A percentile compares a stretch with the other conserved stretches of the same genome.
phyloP scores from a whole-genome alignment of 2,113 vertebrate species.

The Pituophis catenifer region DNA sequence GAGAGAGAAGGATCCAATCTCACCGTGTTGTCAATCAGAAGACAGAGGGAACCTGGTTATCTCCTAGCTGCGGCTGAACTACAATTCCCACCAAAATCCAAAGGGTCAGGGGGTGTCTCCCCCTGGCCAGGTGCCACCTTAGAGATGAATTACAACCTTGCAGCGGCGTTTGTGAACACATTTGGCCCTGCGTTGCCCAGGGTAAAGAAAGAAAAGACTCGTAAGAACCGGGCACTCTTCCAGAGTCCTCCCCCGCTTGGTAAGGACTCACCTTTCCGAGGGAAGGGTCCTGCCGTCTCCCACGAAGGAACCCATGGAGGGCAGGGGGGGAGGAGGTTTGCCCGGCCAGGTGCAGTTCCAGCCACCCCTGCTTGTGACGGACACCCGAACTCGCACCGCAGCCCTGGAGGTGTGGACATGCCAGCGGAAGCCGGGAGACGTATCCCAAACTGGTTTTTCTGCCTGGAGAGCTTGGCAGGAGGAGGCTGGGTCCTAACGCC shows the following conservation, averaged over 20 bases:
- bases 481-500: constrained; percentile 8
- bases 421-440: background rate
- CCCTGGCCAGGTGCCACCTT: background rate
- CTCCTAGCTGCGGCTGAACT: background rate
- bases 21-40: background rate
- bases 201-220: background rate
- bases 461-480: background rate
- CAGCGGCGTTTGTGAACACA: background rate
- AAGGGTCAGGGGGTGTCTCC: background rate
- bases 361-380: no score
- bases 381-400: background rate
- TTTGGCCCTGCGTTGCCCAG: background rate
- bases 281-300: background rate
- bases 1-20: background rate
- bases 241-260: background rate
- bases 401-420: background rate
- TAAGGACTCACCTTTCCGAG: background rate
- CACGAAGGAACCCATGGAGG: background rate
- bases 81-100: background rate
- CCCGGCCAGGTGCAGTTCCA: background rate
- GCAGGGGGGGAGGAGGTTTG: no score
- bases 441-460: constrained; percentile 25
- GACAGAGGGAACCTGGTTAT: background rate
- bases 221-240: background rate
- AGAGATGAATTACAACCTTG: background rate